A percentile compares a stretch with the other conserved stretches of the same genome.
phyloP scores from a whole-genome alignment of 2,797 vertebrate species.

The Rhyacichthys aspro region DNA sequence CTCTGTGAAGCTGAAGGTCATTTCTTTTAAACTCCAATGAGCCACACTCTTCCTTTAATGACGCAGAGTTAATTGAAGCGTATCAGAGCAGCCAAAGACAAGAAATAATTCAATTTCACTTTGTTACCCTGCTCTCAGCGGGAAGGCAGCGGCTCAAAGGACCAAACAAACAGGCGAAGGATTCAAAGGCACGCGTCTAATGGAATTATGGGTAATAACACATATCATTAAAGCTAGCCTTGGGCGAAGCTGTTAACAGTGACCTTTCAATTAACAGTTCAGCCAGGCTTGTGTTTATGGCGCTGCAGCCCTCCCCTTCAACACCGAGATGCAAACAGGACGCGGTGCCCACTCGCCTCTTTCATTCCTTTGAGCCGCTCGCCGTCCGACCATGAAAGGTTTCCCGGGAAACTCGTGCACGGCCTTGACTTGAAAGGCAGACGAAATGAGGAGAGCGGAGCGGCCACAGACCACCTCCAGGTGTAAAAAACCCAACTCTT shows the following conservation, averaged over 20 bases:
- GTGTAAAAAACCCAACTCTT: not conserved
- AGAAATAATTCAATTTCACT: slow-evolving; percentile 43
- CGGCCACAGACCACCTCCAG: slow-evolving; percentile 5
- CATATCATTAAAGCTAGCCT: slow-evolving; percentile 45
- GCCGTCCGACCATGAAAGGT: slow-evolving; percentile 51
- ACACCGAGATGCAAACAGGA: slow-evolving; percentile 9
- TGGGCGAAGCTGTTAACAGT: slow-evolving; percentile 24
- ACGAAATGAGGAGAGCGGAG: slow-evolving; percentile 27
- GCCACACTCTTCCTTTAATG: slow-evolving; percentile 8
- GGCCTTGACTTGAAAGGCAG: slow-evolving; percentile 40
- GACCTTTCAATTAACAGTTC: slow-evolving; percentile 56
- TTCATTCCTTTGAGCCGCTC: slow-evolving; percentile 44
- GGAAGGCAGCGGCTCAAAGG: slow-evolving; percentile 15
- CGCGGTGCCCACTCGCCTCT: slow-evolving; percentile 31
- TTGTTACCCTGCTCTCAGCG: slow-evolving; percentile 13
- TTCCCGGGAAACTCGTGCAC: slow-evolving; percentile 48
- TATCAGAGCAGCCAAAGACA: slow-evolving; percentile 20
- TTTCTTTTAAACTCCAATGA: not conserved
- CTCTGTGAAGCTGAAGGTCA: not conserved
- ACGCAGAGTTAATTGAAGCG: slow-evolving; percentile 20
- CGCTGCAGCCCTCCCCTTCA: not conserved
- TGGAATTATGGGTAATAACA: slow-evolving; percentile 46
- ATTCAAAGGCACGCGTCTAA: slow-evolving; percentile 46
- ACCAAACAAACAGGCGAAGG: slow-evolving; percentile 3
- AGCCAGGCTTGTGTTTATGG: slow-evolving; percentile 29